phyloP scores from a whole-genome alignment of 1,140 invertebrate genomes.

The Euglossa dilemma region DNA sequence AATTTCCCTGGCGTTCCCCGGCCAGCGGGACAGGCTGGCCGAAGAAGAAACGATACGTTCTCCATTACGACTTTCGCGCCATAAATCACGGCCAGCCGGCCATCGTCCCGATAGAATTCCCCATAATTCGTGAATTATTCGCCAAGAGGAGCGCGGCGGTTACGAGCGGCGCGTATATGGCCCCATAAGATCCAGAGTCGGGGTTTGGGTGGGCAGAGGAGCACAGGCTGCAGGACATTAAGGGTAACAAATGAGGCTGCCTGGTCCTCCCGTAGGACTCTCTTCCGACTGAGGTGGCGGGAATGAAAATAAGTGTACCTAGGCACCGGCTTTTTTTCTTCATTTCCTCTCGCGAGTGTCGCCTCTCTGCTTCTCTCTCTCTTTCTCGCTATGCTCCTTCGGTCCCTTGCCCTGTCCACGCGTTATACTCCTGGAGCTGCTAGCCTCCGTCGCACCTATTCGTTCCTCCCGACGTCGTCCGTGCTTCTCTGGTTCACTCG shows the following conservation, averaged over 20 bases:
- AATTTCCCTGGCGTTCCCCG: slow-evolving; percentile 30
- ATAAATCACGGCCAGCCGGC: slow-evolving; percentile 63
- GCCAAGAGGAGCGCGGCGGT: slow-evolving; percentile 37
- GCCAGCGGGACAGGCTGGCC: not conserved
- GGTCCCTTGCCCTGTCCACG: slow-evolving; percentile 37
- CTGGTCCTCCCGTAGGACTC: slow-evolving; percentile 75
- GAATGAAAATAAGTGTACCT: slow-evolving; percentile 80
- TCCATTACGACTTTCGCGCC: slow-evolving; percentile 63
- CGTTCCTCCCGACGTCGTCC: not conserved
- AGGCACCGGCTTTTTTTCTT: slow-evolving; percentile 62
- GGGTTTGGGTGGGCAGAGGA: slow-evolving; percentile 43
- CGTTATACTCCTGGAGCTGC: slow-evolving; percentile 15
- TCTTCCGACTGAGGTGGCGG: slow-evolving; percentile 75
- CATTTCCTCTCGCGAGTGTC: slow-evolving; percentile 53
- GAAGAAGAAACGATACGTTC: slow-evolving; percentile 67
- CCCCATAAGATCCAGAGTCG: slow-evolving; percentile 64
- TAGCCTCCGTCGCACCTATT: slow-evolving; percentile 4
- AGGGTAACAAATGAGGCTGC: slow-evolving; percentile 80
- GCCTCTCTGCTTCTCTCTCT: slow-evolving; percentile 51
- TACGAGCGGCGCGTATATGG: slow-evolving; percentile 11
- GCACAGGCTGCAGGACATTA: slow-evolving; percentile 73
- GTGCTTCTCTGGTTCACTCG: slow-evolving; percentile 11
- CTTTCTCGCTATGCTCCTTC: not conserved
- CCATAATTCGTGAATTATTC: slow-evolving; percentile 72
- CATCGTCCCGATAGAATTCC: slow-evolving; percentile 69